Base-by-base conservation (phyloP, 2,113 vertebrate genomes). In the Smithornis capensis region DNA sequence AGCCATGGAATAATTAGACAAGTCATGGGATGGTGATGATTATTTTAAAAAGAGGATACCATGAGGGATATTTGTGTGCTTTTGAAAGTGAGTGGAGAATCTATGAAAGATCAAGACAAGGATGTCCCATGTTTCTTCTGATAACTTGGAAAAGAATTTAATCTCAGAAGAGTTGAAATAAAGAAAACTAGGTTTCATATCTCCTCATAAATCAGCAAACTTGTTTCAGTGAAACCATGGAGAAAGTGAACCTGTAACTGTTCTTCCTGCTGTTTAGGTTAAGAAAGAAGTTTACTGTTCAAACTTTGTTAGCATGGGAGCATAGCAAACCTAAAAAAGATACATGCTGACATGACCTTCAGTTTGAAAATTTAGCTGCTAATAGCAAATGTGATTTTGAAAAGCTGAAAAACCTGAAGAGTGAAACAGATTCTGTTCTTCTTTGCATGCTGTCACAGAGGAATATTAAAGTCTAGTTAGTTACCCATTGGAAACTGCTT, bases 261-360 rank as follows among this genome's bases (percentile, higher is more conserved):
- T 87, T 87, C 35, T 76, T 93, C 45, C 22, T 90, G 16, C 29
- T 88, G 11, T 70, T 88, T 45, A 49, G 25, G 14, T 86, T 75
- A 62, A 67, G 29, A 75, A n/a, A 52, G 40, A 70, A 45, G 35
- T 56, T 85, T 38, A 13, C 31, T 1, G 2, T 74, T 82, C 56
- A 52, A 29, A 68, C 22, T 37, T 87, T 27, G 29, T 29, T 93
- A 29, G 50, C 4, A 40, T n/a, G n/a, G n/a, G n/a, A n/a, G n/a
- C n/a, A n/a, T n/a, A n/a, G n/a, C n/a, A 6, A 71, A 44, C 19
- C 21, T 45, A 47, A 63, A 50, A 85, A 68, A 79, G 33, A 35
- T 44, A 33, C 0, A 1, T 40, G 35, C 25, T 79, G 52, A 35
- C 5, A 2, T 67, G 75, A 40, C 0, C 1, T 53, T 44, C 6